Evolutionary conservation across 2,888 invertebrate species (phyloP), one percentile per base, ranked within the genome.

Genomic region (Lacanobia oleracea): DNA sequence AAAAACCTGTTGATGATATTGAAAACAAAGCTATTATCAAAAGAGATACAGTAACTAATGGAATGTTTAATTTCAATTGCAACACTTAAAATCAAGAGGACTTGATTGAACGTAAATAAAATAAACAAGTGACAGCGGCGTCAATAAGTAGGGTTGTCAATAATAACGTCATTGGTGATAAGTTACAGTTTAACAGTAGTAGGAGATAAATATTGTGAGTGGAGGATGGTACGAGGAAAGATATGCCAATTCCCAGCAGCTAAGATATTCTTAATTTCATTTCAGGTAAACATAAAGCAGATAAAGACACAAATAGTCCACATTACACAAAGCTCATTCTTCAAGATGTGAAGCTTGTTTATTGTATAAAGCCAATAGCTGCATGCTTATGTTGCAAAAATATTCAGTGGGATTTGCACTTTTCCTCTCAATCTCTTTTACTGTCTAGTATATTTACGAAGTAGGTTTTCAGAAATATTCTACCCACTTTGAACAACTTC

Each of bases 21-120:
- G n/a, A n/a, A n/a, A n/a, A 75, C 56, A 45, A 68, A 75, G n/a
- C 37, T n/a, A 75, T 66, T 33, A 40, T 33, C 7, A n/a, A 51
- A 63, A 63, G 59, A 50, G 21, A 50, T 72, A 77, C 81, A 81
- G 81, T 67, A 79, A 66, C 81, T 51, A 51, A 51, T 67, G 54
- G 54, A 72, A 72, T 71, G 45, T 56, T 67, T 48, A 75, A 60
- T 67, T 77, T 72, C 45, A 18, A 81, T 81, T 53, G 33, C 18
- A 62, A 62, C n/a, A 77, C 81, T 79, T 64, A 18, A 60, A 27
- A 56, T 67, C 33, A 67, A 72, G 72, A 77, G 66, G 51, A 16
- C 54, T 77, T 12, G 5, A 56, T 53, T 37, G 16, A 53, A 70
- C 9, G 51, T 37, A 37, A 21, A 54, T 18, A 66, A 70, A 67